phyloP scores from a whole-genome alignment of 2,888 invertebrate genomes.

The Ypsolopha scabrella region DNA sequence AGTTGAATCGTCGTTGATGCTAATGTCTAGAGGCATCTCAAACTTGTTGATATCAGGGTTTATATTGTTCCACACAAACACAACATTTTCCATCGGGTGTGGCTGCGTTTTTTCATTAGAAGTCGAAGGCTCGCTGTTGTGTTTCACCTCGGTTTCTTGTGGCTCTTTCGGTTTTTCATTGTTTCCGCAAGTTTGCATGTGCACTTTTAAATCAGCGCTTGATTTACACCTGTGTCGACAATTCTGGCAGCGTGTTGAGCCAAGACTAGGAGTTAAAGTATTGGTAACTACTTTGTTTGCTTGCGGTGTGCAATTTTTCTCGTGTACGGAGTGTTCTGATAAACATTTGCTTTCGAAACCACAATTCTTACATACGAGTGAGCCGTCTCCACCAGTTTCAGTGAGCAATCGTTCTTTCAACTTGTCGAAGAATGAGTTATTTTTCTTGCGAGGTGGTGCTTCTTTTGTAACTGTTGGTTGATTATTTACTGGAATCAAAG shows the following conservation, averaged over 20 bases:
- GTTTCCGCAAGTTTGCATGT: constrained; percentile 79
- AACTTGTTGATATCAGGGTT: constrained; percentile 49
- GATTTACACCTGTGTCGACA: constrained; percentile 90
- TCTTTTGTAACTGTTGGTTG: constrained; percentile 30
- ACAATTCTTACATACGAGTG: constrained; percentile 77
- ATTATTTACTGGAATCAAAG: constrained; percentile 32
- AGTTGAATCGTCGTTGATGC: constrained; percentile 59
- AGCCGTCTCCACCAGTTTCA: constrained; percentile 73
- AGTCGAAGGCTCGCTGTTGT: constrained; percentile 33
- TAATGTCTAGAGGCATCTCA: constrained; percentile 51
- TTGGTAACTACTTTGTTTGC: constrained; percentile 45
- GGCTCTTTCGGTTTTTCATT: constrained; percentile 33
- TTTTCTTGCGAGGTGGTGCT: constrained; percentile 65
- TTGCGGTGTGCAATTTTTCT: constrained; percentile 73
- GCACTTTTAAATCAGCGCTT: constrained; percentile 80
- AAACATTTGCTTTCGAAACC: constrained; percentile 84
- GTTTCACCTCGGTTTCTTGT: constrained; percentile 35
- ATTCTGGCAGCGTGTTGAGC: constrained; percentile 86
- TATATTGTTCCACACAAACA: constrained; percentile 85
- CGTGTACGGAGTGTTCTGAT: constrained; percentile 84
- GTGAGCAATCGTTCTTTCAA: constrained; percentile 80
- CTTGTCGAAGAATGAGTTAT: constrained; percentile 85
- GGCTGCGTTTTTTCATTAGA: constrained; percentile 51
- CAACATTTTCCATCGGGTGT: constrained; percentile 85
- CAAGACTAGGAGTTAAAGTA: constrained; percentile 58